These are phyloP conservation scores for Drosophila picticornis DNA, from an alignment of 2,888 invertebrate species.

Conservation along the genomic window DNA sequence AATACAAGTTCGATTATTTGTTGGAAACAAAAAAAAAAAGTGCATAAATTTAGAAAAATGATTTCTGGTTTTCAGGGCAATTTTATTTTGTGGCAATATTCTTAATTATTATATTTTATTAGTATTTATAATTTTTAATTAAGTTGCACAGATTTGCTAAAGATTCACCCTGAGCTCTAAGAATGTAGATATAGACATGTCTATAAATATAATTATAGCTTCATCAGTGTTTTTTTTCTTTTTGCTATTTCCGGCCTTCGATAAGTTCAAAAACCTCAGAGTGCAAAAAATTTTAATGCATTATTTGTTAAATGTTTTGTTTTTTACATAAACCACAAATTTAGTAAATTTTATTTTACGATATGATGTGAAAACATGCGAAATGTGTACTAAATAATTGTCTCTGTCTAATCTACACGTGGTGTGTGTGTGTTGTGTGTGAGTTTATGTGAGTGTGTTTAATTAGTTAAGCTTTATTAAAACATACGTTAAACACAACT, in stretches of 20 bases:
- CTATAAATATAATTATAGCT: constrained; percentile 32
- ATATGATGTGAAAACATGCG: constrained; percentile 54
- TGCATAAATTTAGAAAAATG: neutral
- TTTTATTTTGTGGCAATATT: neutral
- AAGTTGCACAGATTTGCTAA: neutral
- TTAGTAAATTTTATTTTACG: constrained; percentile 58
- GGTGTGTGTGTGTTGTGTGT: constrained; percentile 4
- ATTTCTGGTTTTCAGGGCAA: constrained; percentile 1
- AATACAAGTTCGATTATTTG: neutral
- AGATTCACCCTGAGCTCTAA: constrained; percentile 32
- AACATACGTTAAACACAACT: constrained; percentile 68
- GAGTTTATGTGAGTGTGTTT: constrained; percentile 39
- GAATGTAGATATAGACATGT: constrained; percentile 15
- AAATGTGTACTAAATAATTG: constrained; percentile 31
- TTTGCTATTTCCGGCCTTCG: constrained; percentile 59
- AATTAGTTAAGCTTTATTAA: constrained; percentile 80
- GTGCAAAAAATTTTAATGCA: constrained; percentile 51
- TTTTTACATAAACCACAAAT: constrained; percentile 68
- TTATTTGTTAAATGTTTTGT: constrained; percentile 54
- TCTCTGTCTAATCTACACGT: neutral
- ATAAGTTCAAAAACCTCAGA: constrained; percentile 64
- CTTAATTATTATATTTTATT: neutral
- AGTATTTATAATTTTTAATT: neutral
- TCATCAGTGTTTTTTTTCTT: constrained; percentile 31
- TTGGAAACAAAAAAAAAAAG: neutral